Conservation (phyloP, 2,113 vertebrate genomes). For the Microtus ochrogaster region DNA sequence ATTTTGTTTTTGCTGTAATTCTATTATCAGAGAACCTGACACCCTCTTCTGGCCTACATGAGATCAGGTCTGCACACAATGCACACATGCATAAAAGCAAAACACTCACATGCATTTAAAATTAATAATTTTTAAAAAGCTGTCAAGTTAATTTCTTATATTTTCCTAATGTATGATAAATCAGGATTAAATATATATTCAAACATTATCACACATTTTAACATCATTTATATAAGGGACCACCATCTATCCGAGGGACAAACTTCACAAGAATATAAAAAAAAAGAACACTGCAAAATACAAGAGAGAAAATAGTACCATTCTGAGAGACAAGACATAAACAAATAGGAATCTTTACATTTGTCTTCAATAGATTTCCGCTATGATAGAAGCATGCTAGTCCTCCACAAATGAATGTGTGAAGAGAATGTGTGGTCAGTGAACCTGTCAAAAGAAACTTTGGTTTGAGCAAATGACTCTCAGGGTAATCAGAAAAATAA, state of each 20-base stretch:
- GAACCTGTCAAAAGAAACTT: background rate
- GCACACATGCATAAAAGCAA: background rate
- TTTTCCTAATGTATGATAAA: background rate
- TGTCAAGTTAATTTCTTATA: background rate
- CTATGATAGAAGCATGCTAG: background rate
- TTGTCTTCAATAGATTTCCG: background rate
- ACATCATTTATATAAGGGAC: background rate
- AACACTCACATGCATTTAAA: background rate
- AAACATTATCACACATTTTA: background rate
- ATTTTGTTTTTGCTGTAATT: background rate
- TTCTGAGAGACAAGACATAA: background rate
- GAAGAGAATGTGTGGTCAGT: background rate
- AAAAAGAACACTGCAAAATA: background rate
- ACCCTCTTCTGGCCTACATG: background rate
- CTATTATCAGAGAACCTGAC: background rate
- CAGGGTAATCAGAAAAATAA: background rate
- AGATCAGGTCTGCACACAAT: background rate
- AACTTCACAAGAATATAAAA: background rate
- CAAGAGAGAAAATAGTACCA: background rate
- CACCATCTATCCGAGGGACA: background rate
- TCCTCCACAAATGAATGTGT: background rate
- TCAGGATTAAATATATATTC: background rate
- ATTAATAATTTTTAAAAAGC: background rate
- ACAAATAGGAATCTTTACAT: background rate
- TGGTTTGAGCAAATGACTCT: background rate